These are phyloP conservation scores for Centrocercus urophasianus DNA, from an alignment of 2,113 vertebrate genomes.

Conservation along the genomic window DNA sequence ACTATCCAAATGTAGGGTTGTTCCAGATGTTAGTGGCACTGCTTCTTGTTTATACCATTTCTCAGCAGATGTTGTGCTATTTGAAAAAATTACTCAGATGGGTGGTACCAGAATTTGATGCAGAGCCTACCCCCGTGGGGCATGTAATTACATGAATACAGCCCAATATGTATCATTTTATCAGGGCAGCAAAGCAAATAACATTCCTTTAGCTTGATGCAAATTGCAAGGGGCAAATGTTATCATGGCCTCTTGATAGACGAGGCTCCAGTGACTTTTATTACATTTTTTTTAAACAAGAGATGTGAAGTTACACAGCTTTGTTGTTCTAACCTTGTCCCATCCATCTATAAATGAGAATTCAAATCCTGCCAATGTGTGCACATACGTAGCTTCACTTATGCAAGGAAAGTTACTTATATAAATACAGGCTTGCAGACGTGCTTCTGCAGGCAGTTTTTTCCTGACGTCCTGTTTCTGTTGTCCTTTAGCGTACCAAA, in stretches of 20 bases:
- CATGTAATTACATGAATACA: slow-evolving; percentile 59
- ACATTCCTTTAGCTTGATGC: slow-evolving; percentile 37
- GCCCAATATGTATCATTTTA: slow-evolving; percentile 57
- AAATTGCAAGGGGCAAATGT: slow-evolving; percentile 13
- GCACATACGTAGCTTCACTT: neutral
- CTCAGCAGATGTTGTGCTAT: slow-evolving; percentile 75
- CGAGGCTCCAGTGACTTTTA: slow-evolving; percentile 9
- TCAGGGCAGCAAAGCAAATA: slow-evolving; percentile 36
- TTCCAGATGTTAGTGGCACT: slow-evolving; percentile 50
- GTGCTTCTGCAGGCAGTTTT: neutral
- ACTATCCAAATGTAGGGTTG: neutral
- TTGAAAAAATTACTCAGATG: slow-evolving; percentile 79
- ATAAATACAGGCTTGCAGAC: neutral
- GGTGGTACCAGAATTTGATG: slow-evolving; percentile 76
- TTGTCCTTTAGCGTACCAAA: neutral
- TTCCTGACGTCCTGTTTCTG: neutral
- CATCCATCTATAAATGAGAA: neutral
- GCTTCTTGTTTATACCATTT: slow-evolving; percentile 62
- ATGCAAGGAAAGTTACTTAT: neutral
- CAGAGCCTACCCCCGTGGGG: slow-evolving; percentile 48
- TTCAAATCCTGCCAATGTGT: neutral
- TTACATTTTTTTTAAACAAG: slow-evolving; percentile 4
- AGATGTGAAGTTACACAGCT: neutral
- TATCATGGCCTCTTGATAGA: slow-evolving; percentile 20
- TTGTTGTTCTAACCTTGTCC: neutral